Evolutionary conservation across 2,113 vertebrate genomes (phyloP), one percentile per base, ranked within the genome.

Genomic region (Hippocampus guttulatus): DNA sequence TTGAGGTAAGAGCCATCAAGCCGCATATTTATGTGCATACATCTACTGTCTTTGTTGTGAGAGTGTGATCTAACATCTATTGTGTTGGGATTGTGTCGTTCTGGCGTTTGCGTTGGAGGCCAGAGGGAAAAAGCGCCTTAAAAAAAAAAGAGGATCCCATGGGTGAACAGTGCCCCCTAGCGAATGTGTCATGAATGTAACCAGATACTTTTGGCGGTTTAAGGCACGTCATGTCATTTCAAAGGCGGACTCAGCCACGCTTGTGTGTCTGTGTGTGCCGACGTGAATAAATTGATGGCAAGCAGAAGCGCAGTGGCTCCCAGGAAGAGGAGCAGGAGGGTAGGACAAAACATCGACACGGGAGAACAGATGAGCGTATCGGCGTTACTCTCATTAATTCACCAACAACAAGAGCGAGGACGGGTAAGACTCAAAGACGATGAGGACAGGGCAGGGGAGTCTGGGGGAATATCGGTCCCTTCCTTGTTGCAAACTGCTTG

Each of bases 101-200:
- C 69, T 61, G 20, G 68, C 63, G 81, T 86, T 84, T 87, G 75
- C 84, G 80, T 88, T 78, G 80, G 64, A 67, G 8, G 78, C 71
- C 20, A 45, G 62, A 20, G 71, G 33, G 8, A 72, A 61, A 0
- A 8, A 41, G 14, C 12, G 14, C 43, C 33, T 38, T 38, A 6
- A 38, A 38, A 38, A 38, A 45, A 15, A 14, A 15, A 14, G 8
- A 45, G 38, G 11, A 45, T 27, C 1, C 33, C 10, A 5, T 87
- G 68, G 79, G 86, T 82, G 33, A 71, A 75, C 84, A 90, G 75
- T 89, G 81, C 88, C 91, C 88, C 90, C 92, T 92, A 61, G 87
- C 90, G 92, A 73, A 23, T 4, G 41, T 11, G n/a, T 0, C 0
- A 1, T 16, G 58, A 79, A 86, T 64, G 69, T 30, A n/a, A 60